Conservation (phyloP, 2,797 vertebrate genomes). For the Karalla daura region DNA sequence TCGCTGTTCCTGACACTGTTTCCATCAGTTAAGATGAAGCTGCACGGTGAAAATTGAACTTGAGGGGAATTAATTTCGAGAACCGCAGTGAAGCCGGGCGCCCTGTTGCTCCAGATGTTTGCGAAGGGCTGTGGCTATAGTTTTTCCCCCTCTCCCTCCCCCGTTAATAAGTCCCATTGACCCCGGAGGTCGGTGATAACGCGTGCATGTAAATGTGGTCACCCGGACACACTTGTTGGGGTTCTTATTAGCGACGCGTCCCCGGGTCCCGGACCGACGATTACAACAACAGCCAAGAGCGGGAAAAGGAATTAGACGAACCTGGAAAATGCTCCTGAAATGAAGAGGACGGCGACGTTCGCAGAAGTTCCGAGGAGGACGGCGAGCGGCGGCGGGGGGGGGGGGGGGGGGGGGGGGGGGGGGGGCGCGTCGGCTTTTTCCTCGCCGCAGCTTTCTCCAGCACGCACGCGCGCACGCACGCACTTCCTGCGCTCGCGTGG, state of each 20-base stretch:
- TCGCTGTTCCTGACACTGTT: neutral
- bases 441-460: slow-evolving; percentile 15
- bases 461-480: slow-evolving; percentile 46
- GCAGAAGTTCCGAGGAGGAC: neutral
- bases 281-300: neutral
- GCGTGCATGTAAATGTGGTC: neutral
- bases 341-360: neutral
- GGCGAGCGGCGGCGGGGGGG: too few relatives aligned
- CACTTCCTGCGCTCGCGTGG: slow-evolving; percentile 51
- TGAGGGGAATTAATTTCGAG: too few relatives aligned
- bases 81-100: too few relatives aligned
- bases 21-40: neutral
- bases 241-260: neutral
- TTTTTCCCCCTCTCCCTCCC: neutral
- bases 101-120: neutral
- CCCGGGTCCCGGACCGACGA: neutral
- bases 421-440: neutral
- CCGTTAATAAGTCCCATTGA: neutral
- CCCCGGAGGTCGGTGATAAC: neutral
- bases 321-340: neutral
- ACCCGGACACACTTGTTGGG: neutral
- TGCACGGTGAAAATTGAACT: neutral
- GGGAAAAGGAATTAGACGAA: neutral
- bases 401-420: neutral
- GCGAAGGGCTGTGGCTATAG: neutral